phyloP scores from a whole-genome alignment of 92 coral and sea anemone species.

The Epizoanthus illoricatus region DNA sequence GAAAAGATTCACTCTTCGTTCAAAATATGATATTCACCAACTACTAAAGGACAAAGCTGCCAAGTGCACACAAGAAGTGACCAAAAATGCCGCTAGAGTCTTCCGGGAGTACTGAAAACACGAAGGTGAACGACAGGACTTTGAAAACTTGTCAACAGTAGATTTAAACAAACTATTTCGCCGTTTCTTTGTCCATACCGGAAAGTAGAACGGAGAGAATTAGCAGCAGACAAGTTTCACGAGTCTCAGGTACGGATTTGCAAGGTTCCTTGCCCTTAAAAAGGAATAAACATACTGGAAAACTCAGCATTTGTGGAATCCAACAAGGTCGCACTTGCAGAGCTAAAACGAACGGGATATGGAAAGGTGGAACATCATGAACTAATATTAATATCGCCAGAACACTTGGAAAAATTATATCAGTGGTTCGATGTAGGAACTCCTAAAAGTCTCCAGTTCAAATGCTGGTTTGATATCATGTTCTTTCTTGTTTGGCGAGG shows the following conservation, averaged over 20 bases:
- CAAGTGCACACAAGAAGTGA: background rate
- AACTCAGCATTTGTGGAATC: slow-evolving; percentile 27
- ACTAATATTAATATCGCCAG: slow-evolving; percentile 33
- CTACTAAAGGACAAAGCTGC: background rate
- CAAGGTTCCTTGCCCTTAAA: slow-evolving; percentile 3
- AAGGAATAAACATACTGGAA: background rate
- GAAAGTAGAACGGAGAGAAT: background rate
- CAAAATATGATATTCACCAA: background rate
- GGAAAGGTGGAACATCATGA: slow-evolving; percentile 12
- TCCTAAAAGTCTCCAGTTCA: slow-evolving; percentile 18
- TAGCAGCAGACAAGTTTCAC: background rate
- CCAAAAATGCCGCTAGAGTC: background rate
- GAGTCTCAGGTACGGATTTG: slow-evolving; percentile 4
- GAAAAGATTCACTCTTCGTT: too few relatives aligned
- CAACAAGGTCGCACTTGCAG: slow-evolving; percentile 14
- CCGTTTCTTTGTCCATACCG: background rate
- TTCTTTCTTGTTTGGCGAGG: slow-evolving; percentile 31
- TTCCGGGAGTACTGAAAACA: background rate
- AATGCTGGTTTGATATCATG: slow-evolving; percentile 22
- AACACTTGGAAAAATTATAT: slow-evolving; percentile 19
- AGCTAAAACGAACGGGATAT: slow-evolving; percentile 31
- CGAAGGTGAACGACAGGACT: background rate
- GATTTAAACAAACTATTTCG: background rate
- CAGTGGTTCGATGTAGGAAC: background rate
- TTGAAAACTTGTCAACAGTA: background rate